A percentile compares a stretch with the other conserved stretches of the same genome.
phyloP scores from a whole-genome alignment of 1,140 invertebrate species.

The Caenorhabditis brenneri region DNA sequence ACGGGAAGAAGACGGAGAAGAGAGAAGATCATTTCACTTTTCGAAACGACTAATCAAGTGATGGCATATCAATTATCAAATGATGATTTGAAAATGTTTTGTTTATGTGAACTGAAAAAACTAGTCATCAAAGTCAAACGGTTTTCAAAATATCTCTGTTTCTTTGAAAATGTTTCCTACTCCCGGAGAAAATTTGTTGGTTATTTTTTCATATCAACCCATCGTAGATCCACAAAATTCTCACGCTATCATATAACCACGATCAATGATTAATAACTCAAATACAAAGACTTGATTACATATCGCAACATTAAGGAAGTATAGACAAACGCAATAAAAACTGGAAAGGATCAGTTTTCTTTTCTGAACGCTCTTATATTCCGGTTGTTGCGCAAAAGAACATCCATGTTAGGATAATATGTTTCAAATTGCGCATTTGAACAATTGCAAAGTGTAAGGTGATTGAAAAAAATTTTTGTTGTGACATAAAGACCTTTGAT shows the following conservation, averaged over 20 bases:
- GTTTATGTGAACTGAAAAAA: too few species aligned
- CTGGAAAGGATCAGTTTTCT: background rate
- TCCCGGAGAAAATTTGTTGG: too few species aligned
- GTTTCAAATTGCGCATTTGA: background rate
- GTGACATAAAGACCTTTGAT: too few species aligned
- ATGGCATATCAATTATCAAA: background rate
- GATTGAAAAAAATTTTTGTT: background rate
- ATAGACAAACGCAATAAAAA: background rate
- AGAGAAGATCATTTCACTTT: background rate
- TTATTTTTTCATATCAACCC: too few species aligned
- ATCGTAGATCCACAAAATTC: too few species aligned
- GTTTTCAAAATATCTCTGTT: too few species aligned
- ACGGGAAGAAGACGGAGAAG: background rate
- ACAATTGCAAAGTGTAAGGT: background rate
- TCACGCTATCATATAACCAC: too few species aligned
- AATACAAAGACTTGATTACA: background rate
- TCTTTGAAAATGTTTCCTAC: too few species aligned
- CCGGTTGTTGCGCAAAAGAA: conserved; percentile 16
- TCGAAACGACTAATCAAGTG: background rate
- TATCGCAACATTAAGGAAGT: background rate
- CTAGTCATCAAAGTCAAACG: too few species aligned
- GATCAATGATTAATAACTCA: too few species aligned
- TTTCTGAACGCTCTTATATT: conserved; percentile 21
- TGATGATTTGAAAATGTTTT: background rate
- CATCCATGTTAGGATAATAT: background rate